Percentiles rank a stretch among this genome's conserved stretches.
phyloP scores from a whole-genome alignment of 2,113 vertebrate genomes.

The Malurus melanocephalus region DNA sequence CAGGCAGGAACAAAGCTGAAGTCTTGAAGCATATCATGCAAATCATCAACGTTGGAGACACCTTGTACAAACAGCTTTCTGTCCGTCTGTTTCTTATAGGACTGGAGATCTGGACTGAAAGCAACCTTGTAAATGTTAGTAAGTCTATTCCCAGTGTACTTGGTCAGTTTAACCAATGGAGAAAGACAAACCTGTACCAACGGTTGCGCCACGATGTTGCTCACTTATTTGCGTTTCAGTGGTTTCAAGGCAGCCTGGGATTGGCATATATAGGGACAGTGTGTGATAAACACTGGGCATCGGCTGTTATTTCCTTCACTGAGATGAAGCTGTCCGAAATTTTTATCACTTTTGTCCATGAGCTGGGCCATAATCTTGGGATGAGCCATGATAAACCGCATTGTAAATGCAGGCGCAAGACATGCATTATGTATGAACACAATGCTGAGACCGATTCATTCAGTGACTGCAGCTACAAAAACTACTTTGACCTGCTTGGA shows the following conservation, averaged over 20 bases:
- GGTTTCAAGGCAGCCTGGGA: conserved; percentile 39
- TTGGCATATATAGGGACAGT: not conserved
- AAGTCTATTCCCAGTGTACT: not conserved
- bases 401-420: conserved; percentile 33
- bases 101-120: conserved; percentile 67
- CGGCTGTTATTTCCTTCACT: conserved; percentile 1
- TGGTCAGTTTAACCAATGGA: not conserved
- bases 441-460: not conserved
- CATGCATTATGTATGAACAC: conserved; percentile 10
- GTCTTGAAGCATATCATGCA: conserved; percentile 15
- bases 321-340: not conserved
- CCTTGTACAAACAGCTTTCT: not conserved
- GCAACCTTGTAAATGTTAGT: not conserved
- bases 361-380: conserved; percentile 68
- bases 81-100: not conserved
- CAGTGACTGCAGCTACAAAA: conserved; percentile 66
- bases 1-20: not conserved
- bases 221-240: conserved; percentile 41
- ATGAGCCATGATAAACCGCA: not conserved
- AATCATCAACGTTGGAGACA: conserved; percentile 11
- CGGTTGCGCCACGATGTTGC: conserved; percentile 18
- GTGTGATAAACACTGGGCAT: not conserved
- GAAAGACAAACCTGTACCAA: not conserved
- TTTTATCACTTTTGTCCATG: conserved; percentile 37
- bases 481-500: not conserved